Evolutionary conservation across 2,888 invertebrate genomes (phyloP).

Genomic region (Dynastes hyllus): DNA sequence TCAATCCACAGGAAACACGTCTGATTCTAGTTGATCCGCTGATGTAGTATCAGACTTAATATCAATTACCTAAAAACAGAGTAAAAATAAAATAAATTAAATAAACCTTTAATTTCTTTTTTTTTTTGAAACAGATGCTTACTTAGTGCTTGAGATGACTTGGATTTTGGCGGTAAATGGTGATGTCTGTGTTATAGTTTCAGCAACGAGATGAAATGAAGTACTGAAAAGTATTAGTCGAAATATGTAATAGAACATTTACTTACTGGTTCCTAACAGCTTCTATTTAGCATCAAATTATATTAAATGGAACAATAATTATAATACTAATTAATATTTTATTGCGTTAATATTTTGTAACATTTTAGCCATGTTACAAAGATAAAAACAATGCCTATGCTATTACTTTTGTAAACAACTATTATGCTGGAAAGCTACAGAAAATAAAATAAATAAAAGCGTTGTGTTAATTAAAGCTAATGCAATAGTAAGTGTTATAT

Average conservation of each 20-base stretch:
- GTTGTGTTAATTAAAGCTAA: too few relatives aligned
- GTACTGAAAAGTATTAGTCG: not conserved
- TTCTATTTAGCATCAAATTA: too few relatives aligned
- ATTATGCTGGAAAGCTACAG: not conserved
- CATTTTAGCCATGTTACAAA: too few relatives aligned
- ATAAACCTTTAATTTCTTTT: not conserved
- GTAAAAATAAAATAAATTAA: not conserved
- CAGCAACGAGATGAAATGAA: slow-evolving; percentile 14
- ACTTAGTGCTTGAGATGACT: not conserved
- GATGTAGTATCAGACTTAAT: not conserved
- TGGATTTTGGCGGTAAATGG: not conserved
- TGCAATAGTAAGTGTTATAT: too few relatives aligned
- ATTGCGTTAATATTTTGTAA: too few relatives aligned
- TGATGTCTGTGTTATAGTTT: not conserved
- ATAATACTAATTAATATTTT: too few relatives aligned
- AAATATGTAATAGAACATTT: too few relatives aligned
- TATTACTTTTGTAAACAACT: not conserved
- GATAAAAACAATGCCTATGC: too few relatives aligned
- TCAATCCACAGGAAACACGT: too few relatives aligned
- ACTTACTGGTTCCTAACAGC: too few relatives aligned
- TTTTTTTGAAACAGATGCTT: not conserved
- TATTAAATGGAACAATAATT: too few relatives aligned
- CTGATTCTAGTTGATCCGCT: too few relatives aligned
- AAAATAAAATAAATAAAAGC: not conserved
- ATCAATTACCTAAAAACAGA: not conserved